Base-by-base conservation (phyloP, 2,797 vertebrate species). In the Crax fasciolata region DNA sequence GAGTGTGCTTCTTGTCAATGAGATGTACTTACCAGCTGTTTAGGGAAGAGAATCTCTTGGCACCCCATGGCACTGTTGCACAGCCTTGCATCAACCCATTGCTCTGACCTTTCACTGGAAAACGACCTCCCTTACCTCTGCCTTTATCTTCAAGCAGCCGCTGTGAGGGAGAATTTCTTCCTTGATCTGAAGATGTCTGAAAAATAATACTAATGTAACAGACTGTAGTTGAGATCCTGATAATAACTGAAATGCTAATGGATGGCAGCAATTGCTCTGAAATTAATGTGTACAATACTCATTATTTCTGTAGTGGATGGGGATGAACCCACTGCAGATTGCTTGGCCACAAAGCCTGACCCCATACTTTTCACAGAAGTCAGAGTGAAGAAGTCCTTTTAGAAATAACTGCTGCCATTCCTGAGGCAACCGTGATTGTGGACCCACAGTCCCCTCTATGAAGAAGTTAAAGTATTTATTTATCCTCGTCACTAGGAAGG, bases 161-260 rank as follows among this genome's bases (percentile, higher is more conserved):
- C 0, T 24, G 25, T 3, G 32, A 62, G 19, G 20, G 8, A 19
- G 57, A 6, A 30, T 58, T 19, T 81, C 28, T 85, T 88, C 72
- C 28, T 72, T 87, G 25, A 68, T 43, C 32, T 72, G 68, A 80
- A 89, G 43, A 5, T 23, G 6, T 72, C 18, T 73, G 86, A 63
- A 71, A 71, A 63, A 23, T 65, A 49, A 48, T 68, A 23, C 9
- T 78, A 11, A 61, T 35, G n/a, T 57, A 70, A 35, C 14, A 46
- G 63, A 15, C 23, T 68, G 39, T 58, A 51, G 11, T 15, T 70
- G 62, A 70, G 32, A 55, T 89, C 18, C 35, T 46, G 19, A 41
- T 49, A 79, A 48, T 62, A 73, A 70, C 59, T 66, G 68, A 94
- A 87, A 70, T 66, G 35, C 44, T 87, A 49, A 67, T 74, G 44